Evolutionary conservation across 2,113 vertebrate genomes (phyloP), one percentile per base, ranked within the genome.

Genomic region (Mionectes macconnelli): DNA sequence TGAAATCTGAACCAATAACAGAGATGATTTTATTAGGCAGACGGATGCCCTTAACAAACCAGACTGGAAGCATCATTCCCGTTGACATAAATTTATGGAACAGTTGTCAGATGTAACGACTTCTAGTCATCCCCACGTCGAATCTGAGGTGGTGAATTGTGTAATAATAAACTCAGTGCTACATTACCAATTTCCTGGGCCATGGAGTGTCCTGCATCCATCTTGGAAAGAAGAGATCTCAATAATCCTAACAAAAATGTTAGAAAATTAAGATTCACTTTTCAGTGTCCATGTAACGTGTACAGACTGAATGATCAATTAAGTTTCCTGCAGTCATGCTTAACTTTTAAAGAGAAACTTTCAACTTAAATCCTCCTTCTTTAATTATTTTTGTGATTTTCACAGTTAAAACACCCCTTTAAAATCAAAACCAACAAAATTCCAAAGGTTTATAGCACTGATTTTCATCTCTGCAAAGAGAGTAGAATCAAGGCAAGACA

Each of bases 261-360:
- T 97, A 97, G 95, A 97, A 97, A 97, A 98, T 97, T 97, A 98
- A 97, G 91, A 97, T 97, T 98, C 95, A 91, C 64, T 70, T 95
- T 97, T 96, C 90, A 94, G 49, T 73, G 78, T 68, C 91, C 68
- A 92, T 67, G 84, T 90, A 97, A 94, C 0, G 5, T 83, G 95
- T 85, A 89, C 45, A 97, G 94, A 96, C 93, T 95, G 84, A 96
- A 94, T 49, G 92, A 97, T 94, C 96, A 97, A 81, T 97, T 92
- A 97, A 94, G 30, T 84, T 97, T 95, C 67, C 69, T 95, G 69
- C 74, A 92, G 88, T 90, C 79, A 88, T 85, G 85, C 93, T 21
- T 95, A 93, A 96, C 89, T 97, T 97, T 91, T 97, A 44, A 76
- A 93, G 85, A 79, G 67, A 91, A 87, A 85, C 47, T 93, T 90